Percentiles rank a stretch among this genome's conserved stretches.
Conservation (phyloP, 2,888 invertebrate genomes). For the Endotricha flammealis region DNA sequence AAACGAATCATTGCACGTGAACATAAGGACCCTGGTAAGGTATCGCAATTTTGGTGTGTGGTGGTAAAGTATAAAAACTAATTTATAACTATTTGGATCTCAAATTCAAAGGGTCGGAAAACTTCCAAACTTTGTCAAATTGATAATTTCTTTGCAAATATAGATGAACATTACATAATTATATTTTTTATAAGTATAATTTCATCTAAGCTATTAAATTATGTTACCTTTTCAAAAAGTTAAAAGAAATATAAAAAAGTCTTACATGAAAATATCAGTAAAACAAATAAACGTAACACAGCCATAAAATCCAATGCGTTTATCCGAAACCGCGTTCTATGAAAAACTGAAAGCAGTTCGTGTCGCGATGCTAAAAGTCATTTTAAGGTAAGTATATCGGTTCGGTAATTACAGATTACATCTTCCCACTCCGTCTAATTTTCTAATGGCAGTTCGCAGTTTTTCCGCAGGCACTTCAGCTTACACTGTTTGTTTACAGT, state of each 20-base stretch:
- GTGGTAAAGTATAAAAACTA: too few relatives aligned
- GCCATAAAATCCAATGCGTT: slow-evolving; percentile 14
- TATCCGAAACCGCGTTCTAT: slow-evolving; percentile 16
- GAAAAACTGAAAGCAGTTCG: slow-evolving; percentile 20
- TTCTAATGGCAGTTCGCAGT: too few relatives aligned
- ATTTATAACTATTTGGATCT: too few relatives aligned
- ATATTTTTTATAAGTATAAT: background rate
- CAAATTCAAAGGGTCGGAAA: too few relatives aligned
- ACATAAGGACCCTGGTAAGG: too few relatives aligned
- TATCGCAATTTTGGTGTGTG: too few relatives aligned
- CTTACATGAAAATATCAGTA: slow-evolving; percentile 1
- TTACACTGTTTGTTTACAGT: too few relatives aligned
- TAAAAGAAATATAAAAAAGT: background rate
- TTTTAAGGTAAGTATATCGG: background rate
- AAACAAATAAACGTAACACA: slow-evolving; percentile 1
- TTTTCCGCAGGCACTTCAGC: too few relatives aligned
- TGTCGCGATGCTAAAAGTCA: background rate
- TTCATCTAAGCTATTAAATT: background rate
- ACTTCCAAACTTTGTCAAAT: too few relatives aligned
- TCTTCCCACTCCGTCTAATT: too few relatives aligned
- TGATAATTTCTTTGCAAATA: too few relatives aligned
- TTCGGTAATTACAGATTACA: background rate
- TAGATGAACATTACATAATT: too few relatives aligned
- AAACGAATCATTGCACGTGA: background rate
- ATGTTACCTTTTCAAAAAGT: background rate